Conservation (phyloP, 2,113 vertebrate genomes). For the Chaenogobius annularis region DNA sequence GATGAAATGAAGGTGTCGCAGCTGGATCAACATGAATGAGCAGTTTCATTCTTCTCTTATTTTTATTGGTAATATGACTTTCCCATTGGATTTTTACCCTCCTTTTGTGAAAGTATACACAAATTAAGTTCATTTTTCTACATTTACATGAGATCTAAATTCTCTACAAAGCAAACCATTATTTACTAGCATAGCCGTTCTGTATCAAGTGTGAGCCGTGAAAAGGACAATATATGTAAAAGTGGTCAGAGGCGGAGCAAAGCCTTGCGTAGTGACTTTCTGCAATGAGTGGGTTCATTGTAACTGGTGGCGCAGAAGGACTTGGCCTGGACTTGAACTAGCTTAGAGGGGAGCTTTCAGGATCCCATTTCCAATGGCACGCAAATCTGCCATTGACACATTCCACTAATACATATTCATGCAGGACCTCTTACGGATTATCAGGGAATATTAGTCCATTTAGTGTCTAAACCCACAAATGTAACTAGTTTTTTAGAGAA, state of each 20-base stretch:
- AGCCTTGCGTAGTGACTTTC: conserved; percentile 15
- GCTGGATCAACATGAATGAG: neutral
- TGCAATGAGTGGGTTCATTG: conserved; percentile 16
- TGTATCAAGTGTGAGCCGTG: neutral
- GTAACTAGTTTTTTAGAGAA: neutral
- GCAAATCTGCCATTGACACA: conserved; percentile 45
- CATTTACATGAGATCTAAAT: conserved; percentile 3
- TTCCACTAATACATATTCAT: conserved; percentile 35
- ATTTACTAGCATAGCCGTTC: conserved; percentile 50
- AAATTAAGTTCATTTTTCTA: neutral
- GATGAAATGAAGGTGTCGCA: neutral
- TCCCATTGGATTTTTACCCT: neutral
- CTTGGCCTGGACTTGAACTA: conserved; percentile 45
- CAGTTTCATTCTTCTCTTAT: neutral
- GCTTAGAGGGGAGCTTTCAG: conserved; percentile 40
- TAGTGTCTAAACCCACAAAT: neutral
- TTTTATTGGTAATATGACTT: no score
- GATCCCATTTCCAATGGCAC: conserved; percentile 40
- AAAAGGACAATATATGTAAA: conserved; percentile 24
- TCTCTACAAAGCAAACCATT: conserved; percentile 59
- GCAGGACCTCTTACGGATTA: conserved; percentile 25
- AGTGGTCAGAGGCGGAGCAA: conserved; percentile 28
- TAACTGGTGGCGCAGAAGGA: conserved; percentile 16
- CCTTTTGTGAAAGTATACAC: neutral
- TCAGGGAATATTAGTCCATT: conserved; percentile 4